These are phyloP conservation scores for Clanis bilineata DNA, from an alignment of 2,888 invertebrate genomes.

Conservation along the genomic window DNA sequence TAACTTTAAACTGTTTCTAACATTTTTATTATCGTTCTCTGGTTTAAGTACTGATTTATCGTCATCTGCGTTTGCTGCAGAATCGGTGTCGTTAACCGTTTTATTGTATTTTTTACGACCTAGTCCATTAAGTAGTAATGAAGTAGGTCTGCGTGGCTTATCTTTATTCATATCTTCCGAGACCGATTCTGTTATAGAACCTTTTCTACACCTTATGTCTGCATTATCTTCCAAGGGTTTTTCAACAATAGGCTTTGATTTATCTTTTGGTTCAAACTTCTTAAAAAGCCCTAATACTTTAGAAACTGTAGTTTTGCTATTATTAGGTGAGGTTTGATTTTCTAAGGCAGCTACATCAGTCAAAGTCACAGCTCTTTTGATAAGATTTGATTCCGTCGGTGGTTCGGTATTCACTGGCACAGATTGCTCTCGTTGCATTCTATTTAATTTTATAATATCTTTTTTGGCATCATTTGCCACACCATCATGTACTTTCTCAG, in stretches of 20 bases:
- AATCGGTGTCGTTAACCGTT: constrained; percentile 68
- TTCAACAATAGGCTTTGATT: constrained; percentile 55
- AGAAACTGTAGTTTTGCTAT: constrained; percentile 86
- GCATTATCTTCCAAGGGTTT: constrained; percentile 43
- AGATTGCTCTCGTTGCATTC: constrained; percentile 85
- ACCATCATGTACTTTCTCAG: constrained; percentile 69
- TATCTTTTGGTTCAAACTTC: constrained; percentile 85
- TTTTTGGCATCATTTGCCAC: constrained; percentile 48
- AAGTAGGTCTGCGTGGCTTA: constrained; percentile 79
- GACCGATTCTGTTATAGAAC: constrained; percentile 36
- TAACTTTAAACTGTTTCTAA: constrained; percentile 81
- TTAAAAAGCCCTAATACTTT: constrained; percentile 90
- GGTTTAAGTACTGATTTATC: constrained; percentile 52
- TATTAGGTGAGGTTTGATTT: constrained; percentile 51
- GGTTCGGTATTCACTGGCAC: constrained; percentile 80
- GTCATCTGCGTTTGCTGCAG: constrained; percentile 47
- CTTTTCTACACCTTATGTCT: constrained; percentile 38
- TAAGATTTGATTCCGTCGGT: constrained; percentile 84
- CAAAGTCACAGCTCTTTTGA: constrained; percentile 87
- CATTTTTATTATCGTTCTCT: constrained; percentile 60
- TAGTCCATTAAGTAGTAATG: constrained; percentile 78
- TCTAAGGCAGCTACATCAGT: constrained; percentile 84
- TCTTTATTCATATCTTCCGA: constrained; percentile 53
- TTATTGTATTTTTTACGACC: constrained; percentile 76
- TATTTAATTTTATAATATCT: constrained; percentile 72